These are phyloP conservation scores for Nemapogon koenigi DNA, from an alignment of 2,888 invertebrate species.

Conservation along the genomic window DNA sequence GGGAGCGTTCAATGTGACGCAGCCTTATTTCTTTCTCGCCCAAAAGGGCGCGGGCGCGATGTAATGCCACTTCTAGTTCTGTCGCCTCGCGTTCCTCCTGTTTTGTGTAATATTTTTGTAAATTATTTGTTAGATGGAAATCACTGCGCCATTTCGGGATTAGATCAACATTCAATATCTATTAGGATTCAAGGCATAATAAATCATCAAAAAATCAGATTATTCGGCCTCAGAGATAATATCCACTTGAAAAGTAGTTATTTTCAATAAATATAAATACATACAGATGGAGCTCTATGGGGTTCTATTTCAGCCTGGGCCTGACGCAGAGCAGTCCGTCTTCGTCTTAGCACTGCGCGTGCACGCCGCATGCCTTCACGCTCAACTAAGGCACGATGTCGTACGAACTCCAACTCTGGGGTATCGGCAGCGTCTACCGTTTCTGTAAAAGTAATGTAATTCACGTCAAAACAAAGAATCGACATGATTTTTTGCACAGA, in stretches of 20 bases:
- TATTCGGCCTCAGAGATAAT: no score
- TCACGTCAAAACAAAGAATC: background rate
- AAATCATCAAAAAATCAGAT: no score
- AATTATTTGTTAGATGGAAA: no score
- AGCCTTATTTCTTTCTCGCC: constrained; percentile 85
- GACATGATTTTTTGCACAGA: no score
- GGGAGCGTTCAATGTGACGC: constrained; percentile 79
- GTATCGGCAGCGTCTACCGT: constrained; percentile 35
- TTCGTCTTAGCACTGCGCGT: constrained; percentile 74
- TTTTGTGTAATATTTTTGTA: background rate
- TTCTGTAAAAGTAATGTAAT: constrained; percentile 20
- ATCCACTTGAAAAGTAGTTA: no score
- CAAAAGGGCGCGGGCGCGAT: constrained; percentile 78
- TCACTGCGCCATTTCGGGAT: no score
- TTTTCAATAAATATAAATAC: no score
- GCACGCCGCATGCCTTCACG: constrained; percentile 83
- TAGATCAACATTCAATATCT: no score
- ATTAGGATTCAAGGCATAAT: no score
- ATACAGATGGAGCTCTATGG: no score
- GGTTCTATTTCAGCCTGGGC: no score
- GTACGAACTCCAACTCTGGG: constrained; percentile 81
- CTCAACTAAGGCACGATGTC: constrained; percentile 81
- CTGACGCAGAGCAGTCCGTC: constrained; percentile 72
- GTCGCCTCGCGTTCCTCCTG: constrained; percentile 84
- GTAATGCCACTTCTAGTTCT: constrained; percentile 83